phyloP scores from a whole-genome alignment of 2,888 invertebrate genomes.

The Oscheius myriophilus region DNA sequence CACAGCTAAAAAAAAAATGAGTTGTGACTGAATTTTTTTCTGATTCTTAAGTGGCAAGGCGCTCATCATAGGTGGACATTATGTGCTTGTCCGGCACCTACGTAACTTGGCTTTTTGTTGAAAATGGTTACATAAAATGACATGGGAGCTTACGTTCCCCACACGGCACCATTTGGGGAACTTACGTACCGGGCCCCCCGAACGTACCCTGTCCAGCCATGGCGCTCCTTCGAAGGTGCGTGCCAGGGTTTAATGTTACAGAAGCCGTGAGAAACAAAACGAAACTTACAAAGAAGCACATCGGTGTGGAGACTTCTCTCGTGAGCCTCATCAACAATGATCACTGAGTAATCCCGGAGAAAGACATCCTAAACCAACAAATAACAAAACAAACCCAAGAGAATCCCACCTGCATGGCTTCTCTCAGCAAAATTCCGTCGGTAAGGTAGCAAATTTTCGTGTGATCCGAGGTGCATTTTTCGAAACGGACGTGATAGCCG shows the following conservation, averaged over 20 bases:
- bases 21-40: too few relatives aligned
- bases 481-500: conserved; percentile 85
- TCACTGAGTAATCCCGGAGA: conserved; percentile 75
- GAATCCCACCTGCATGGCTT: conserved; percentile 81
- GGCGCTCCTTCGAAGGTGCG: too few relatives aligned
- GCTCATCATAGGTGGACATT: too few relatives aligned
- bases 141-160: too few relatives aligned
- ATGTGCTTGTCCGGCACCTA: too few relatives aligned
- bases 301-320: conserved; percentile 92
- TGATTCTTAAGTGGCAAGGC: too few relatives aligned
- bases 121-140: too few relatives aligned
- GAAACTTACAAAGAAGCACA: conserved; percentile 53
- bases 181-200: too few relatives aligned
- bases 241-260: too few relatives aligned
- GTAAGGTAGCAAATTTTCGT: conserved; percentile 83
- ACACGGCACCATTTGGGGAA: too few relatives aligned
- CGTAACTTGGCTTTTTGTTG: too few relatives aligned
- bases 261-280: not conserved
- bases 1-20: conserved; percentile 35
- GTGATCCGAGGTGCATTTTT: conserved; percentile 70
- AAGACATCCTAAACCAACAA: conserved; percentile 67
- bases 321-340: conserved; percentile 79
- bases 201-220: too few relatives aligned
- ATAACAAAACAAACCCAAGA: not conserved
- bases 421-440: conserved; percentile 87